These are phyloP conservation scores for Bombyx mori DNA, from an alignment of 1,140 invertebrate genomes.

Conservation along the genomic window DNA sequence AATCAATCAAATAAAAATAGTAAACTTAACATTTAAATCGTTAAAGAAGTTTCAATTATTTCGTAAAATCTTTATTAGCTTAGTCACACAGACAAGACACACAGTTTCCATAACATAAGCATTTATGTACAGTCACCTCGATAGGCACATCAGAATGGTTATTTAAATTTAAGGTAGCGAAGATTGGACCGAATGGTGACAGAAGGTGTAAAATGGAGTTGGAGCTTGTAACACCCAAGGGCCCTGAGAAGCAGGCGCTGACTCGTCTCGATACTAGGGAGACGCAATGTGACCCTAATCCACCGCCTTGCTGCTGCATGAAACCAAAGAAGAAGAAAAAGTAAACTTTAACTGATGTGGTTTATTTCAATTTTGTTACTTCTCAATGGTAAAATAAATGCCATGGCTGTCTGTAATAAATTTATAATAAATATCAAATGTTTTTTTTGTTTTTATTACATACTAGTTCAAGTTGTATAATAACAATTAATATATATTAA, in stretches of 20 bases:
- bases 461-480: too few species aligned
- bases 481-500: too few species aligned
- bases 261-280: conserved; percentile 49
- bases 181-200: conserved; percentile 48
- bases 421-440: too few species aligned
- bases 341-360: not conserved
- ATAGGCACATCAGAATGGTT: not conserved
- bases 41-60: too few species aligned
- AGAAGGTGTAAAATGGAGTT: conserved; percentile 55
- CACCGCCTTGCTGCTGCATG: conserved; percentile 34
- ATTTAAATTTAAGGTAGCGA: conserved; percentile 37
- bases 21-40: too few species aligned
- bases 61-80: not conserved
- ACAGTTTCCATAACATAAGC: not conserved
- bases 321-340: conserved; percentile 34
- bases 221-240: conserved; percentile 52
- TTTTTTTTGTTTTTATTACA: too few species aligned
- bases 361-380: too few species aligned
- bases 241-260: conserved; percentile 29
- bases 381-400: too few species aligned
- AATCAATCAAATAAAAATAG: too few species aligned
- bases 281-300: conserved; percentile 47
- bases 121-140: not conserved
- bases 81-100: not conserved
- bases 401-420: too few species aligned